phyloP scores from a whole-genome alignment of 2,113 vertebrate species.

The Silurus asotus region DNA sequence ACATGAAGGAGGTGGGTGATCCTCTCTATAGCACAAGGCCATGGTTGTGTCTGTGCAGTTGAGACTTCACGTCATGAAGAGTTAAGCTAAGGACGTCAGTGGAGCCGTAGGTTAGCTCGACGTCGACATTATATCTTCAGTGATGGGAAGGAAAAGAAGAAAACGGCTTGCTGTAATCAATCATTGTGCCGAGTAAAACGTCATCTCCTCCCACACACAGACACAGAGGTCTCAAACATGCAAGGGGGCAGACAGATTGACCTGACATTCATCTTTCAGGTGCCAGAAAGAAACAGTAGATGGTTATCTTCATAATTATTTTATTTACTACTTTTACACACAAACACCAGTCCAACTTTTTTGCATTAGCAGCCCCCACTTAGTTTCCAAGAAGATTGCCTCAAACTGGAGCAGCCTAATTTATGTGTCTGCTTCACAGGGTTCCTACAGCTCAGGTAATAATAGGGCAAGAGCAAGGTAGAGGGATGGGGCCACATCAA shows the following conservation, averaged over 20 bases:
- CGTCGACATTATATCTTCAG: constrained; percentile 15
- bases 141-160: constrained; percentile 44
- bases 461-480: constrained; percentile 37
- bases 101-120: constrained; percentile 33
- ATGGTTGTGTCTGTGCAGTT: constrained; percentile 43
- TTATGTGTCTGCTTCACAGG: constrained; percentile 33
- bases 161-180: constrained; percentile 45
- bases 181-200: constrained; percentile 41
- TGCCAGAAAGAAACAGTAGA: neutral
- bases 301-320: neutral
- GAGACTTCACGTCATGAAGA: constrained; percentile 40
- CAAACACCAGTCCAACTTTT: neutral
- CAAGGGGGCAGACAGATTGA: constrained; percentile 38
- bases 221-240: constrained; percentile 21
- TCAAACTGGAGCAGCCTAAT: constrained; percentile 37
- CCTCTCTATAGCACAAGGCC: constrained; percentile 27
- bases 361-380: constrained; percentile 24
- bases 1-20: constrained; percentile 19
- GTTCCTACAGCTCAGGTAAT: constrained; percentile 46
- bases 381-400: constrained; percentile 4
- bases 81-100: neutral
- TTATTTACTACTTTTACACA: constrained; percentile 3
- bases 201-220: constrained; percentile 31
- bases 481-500: constrained; percentile 44
- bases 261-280: constrained; percentile 32